These are phyloP conservation scores for Megaleporinus macrocephalus DNA, from an alignment of 2,113 vertebrate species.

Conservation along the genomic window DNA sequence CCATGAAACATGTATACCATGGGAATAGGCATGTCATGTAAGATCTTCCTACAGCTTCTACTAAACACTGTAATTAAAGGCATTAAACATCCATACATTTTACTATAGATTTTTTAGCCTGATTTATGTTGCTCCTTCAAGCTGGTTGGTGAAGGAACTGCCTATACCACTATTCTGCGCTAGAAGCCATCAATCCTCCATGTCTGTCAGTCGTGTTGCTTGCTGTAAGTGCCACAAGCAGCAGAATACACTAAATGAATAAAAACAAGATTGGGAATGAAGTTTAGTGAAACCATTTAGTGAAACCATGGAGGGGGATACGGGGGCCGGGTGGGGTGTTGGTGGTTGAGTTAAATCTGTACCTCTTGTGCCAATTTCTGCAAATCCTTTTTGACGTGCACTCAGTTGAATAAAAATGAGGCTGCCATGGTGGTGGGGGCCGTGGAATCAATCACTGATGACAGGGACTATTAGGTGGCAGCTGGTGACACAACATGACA, in stretches of 20 bases:
- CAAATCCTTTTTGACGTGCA: slow-evolving; percentile 52
- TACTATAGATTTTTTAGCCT: not conserved
- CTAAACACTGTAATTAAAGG: no score
- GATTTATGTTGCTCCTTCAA: not conserved
- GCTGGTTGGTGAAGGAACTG: not conserved
- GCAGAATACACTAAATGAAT: slow-evolving; percentile 31
- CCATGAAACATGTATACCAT: no score
- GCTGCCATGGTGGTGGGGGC: slow-evolving; percentile 50
- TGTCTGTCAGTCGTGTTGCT: slow-evolving; percentile 7
- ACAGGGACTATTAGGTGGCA: slow-evolving; percentile 64
- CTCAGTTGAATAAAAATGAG: slow-evolving; percentile 60
- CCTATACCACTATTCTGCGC: not conserved
- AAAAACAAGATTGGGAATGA: slow-evolving; percentile 43
- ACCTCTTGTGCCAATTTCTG: slow-evolving; percentile 41
- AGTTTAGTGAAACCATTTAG: slow-evolving; percentile 42
- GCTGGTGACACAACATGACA: slow-evolving; percentile 62
- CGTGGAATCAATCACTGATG: slow-evolving; percentile 60
- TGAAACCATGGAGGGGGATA: not conserved
- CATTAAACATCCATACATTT: not conserved
- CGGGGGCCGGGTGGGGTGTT: not conserved
- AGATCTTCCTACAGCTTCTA: no score
- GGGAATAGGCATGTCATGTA: no score
- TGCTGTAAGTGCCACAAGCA: slow-evolving; percentile 13
- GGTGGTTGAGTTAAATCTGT: slow-evolving; percentile 9
- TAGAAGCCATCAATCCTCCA: slow-evolving; percentile 27